Evolutionary conservation across 2,113 vertebrate species (phyloP).

Genomic region (Uropsilus gracilis): DNA sequence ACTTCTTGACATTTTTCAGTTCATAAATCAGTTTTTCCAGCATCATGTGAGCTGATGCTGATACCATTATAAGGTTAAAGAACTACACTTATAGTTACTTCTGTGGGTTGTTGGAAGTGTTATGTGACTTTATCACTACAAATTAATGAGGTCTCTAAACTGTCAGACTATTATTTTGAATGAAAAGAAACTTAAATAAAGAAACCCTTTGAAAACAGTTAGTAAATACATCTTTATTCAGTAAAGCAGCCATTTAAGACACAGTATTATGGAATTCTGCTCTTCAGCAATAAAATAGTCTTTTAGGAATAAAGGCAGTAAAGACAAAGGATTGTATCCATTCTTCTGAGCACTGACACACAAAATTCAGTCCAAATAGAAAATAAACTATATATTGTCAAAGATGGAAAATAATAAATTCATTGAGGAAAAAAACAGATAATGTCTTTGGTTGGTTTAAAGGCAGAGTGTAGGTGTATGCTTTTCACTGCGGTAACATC

Average conservation of each 20-base stretch:
- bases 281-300: not conserved
- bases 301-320: conserved; percentile 4
- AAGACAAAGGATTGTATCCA: not conserved
- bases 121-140: not conserved
- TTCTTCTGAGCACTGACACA: not conserved
- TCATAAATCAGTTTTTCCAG: not conserved
- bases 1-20: not conserved
- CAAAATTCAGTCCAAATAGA: not conserved
- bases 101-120: not conserved
- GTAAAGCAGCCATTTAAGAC: not conserved
- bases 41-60: not conserved
- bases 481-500: not conserved
- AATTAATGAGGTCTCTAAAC: not conserved
- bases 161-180: not conserved
- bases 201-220: not conserved
- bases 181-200: not conserved
- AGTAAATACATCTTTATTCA: not conserved
- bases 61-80: not conserved
- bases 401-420: not conserved
- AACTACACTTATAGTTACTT: not conserved
- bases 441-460: not conserved
- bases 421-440: not conserved
- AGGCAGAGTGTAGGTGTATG: not conserved
- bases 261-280: not conserved
- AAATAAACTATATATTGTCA: not conserved